Conservation (phyloP, 2,888 invertebrate genomes). For the Leptinotarsa juncta region DNA sequence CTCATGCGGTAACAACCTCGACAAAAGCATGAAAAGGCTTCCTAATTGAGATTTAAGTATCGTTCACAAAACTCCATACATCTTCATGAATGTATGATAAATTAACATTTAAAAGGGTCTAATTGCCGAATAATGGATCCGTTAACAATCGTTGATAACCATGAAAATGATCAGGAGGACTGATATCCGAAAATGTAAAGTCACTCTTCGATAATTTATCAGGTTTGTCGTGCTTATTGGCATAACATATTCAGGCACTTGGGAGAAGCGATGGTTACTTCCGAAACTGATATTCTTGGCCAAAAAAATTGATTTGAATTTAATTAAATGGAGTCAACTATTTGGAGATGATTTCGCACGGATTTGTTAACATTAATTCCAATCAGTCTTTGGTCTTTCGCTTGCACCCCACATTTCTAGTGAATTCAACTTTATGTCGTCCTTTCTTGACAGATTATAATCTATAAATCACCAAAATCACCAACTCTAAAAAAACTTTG, state of each 20-base stretch:
- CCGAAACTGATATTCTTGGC: neutral
- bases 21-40: constrained; percentile 20
- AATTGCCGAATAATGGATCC: constrained; percentile 54
- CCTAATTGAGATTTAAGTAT: constrained; percentile 50
- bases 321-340: no score
- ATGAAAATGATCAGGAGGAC: constrained; percentile 40
- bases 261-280: neutral
- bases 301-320: no score
- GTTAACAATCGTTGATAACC: constrained; percentile 45
- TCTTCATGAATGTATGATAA: constrained; percentile 51
- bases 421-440: no score
- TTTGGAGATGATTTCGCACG: no score
- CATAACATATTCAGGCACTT: neutral
- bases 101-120: constrained; percentile 56
- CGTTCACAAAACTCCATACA: constrained; percentile 42
- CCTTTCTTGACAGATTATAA: no score
- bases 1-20: constrained; percentile 6
- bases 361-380: no score
- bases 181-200: constrained; percentile 47
- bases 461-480: no score
- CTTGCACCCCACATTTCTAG: no score
- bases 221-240: constrained; percentile 52
- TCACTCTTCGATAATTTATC: constrained; percentile 53
- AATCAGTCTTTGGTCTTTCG: no score
- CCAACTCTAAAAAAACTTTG: no score